A percentile compares a stretch with the other conserved stretches of the same genome.
These are phyloP conservation scores for Morinoia aosen DNA, from an alignment of 2,888 invertebrate species.

Conservation along the genomic window DNA sequence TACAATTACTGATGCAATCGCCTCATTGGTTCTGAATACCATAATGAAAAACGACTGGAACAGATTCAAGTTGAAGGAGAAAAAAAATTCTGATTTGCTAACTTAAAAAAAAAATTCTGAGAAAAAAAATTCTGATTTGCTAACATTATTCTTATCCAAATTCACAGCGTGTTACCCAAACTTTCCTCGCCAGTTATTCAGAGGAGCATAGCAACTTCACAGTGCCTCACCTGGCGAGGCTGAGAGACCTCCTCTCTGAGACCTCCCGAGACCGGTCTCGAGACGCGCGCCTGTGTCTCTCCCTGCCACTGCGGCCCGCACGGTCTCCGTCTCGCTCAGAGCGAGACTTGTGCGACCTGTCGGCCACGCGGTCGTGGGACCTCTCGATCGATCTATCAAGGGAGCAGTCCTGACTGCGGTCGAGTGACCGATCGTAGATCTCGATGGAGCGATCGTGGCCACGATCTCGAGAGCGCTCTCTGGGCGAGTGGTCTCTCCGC, in stretches of 20 bases:
- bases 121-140: too few species aligned
- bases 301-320: background rate
- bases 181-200: too few species aligned
- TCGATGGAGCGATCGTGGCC: constrained; percentile 13
- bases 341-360: background rate
- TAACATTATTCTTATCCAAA: too few species aligned
- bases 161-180: too few species aligned
- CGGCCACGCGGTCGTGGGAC: background rate
- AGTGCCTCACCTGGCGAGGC: background rate
- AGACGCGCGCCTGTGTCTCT: background rate
- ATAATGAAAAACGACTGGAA: too few species aligned
- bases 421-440: background rate
- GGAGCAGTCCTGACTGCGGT: background rate
- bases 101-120: too few species aligned
- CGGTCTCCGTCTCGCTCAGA: constrained; percentile 22
- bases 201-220: too few species aligned
- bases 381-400: constrained; percentile 13
- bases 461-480: constrained; percentile 34
- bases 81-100: too few species aligned
- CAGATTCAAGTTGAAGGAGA: too few species aligned
- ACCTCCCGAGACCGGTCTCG: constrained; percentile 22
- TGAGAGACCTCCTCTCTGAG: constrained; percentile 32
- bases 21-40: too few species aligned
- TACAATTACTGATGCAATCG: too few species aligned
- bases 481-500: background rate